Evolutionary conservation across 2,113 vertebrate genomes (phyloP).

Genomic region (Ranitomeya imitator): DNA sequence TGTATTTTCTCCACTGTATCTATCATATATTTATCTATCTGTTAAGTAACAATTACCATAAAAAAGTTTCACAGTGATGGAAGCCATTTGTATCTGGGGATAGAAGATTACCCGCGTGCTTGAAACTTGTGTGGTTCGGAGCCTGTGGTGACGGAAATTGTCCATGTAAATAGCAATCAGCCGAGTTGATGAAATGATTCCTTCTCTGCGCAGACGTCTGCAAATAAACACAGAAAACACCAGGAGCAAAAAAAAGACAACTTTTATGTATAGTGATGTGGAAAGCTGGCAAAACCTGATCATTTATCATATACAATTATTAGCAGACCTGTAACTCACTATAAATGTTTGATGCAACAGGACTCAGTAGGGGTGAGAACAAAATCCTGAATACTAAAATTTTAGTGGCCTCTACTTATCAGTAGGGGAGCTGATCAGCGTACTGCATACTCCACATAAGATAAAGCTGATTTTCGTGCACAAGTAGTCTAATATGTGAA

Average conservation of each 20-base stretch:
- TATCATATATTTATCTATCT: not conserved
- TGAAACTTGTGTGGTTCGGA: not conserved
- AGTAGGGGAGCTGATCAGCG: no score
- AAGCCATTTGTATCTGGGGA: not conserved
- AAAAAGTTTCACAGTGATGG: not conserved
- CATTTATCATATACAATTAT: not conserved
- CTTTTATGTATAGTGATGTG: not conserved
- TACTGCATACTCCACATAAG: no score
- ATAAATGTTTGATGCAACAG: no score
- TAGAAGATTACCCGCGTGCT: not conserved
- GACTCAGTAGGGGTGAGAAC: no score
- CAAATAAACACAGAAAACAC: not conserved
- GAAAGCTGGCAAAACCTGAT: not conserved
- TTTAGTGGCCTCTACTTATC: no score
- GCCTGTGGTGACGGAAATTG: slow-evolving; percentile 15
- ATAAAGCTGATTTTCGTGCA: no score
- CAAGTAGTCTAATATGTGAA: no score
- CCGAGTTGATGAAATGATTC: not conserved
- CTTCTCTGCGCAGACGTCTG: not conserved
- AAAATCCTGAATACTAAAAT: no score
- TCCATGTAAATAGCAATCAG: slow-evolving; percentile 26
- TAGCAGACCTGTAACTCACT: not conserved
- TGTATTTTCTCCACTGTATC: no score
- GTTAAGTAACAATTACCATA: not conserved
- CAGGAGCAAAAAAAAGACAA: not conserved